phyloP scores from a whole-genome alignment of 2,797 vertebrate species.

The Eremophila alpestris region DNA sequence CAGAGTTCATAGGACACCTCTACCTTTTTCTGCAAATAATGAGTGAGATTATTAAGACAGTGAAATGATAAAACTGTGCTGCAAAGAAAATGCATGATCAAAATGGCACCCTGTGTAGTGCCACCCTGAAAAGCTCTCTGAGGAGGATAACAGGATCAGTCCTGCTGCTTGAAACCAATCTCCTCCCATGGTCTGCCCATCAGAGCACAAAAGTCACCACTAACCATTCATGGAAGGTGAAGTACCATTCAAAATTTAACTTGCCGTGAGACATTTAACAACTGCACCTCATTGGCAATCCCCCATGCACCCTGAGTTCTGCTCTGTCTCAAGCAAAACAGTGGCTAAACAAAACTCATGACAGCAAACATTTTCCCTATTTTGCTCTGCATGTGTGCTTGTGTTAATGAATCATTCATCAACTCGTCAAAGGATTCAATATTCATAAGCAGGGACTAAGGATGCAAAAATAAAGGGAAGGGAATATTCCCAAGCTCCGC shows the following conservation, averaged over 20 bases:
- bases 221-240: not conserved
- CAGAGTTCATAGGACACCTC: not conserved
- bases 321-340: not conserved
- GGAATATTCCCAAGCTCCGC: not conserved
- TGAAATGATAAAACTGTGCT: not conserved
- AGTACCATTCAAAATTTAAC: not conserved
- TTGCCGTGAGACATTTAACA: not conserved
- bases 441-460: slow-evolving; percentile 30
- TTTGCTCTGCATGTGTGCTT: not conserved
- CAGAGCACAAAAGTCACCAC: not conserved
- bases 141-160: not conserved
- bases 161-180: not conserved
- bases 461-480: not conserved
- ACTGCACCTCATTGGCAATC: not conserved
- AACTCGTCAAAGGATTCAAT: slow-evolving; percentile 20
- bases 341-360: not conserved
- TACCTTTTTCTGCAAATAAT: not conserved
- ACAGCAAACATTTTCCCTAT: not conserved
- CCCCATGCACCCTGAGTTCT: not conserved
- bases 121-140: not conserved
- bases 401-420: slow-evolving; percentile 51
- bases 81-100: not conserved
- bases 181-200: not conserved
- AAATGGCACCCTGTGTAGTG: not conserved
- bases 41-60: not conserved